Evolutionary conservation across 2,888 invertebrate species (phyloP), one percentile per base, ranked within the genome.

Genomic region (Troides aeacus): DNA sequence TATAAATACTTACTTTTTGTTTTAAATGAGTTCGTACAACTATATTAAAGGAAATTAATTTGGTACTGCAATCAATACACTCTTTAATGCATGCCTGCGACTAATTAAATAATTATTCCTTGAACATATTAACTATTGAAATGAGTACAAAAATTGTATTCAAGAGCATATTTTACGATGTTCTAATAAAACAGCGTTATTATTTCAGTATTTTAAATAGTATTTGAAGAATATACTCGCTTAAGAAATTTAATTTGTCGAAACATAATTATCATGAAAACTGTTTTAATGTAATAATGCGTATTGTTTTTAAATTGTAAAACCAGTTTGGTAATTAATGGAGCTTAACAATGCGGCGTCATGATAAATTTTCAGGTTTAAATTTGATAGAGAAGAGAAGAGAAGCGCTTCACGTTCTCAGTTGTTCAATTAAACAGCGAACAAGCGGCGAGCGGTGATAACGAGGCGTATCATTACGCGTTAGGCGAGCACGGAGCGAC

Each of bases 381-480:
- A 53, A 53, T 18, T 53, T 53, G n/a, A 53, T 53, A 53, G n/a
- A 53, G 6, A n/a, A 39, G 61, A 24, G 23, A 10, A 7, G 23
- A 58, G 57, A 58, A 58, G 23, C 57, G 57, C 57, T 58, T n/a
- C 23, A 58, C 23, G 72, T 72, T 71, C 71, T 73, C 69, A 71
- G 70, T 68, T 72, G 72, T 76, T 74, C 72, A 71, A 67, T 68
- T 76, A 75, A 73, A 72, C 71, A 76, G 62, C 74, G 78, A 79
- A 75, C 72, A 77, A 77, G 74, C 76, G 3, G 46, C 46, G 18
- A 76, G 81, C 77, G 75, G 81, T 85, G 90, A 90, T 92, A 90
- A 90, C 88, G 87, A 90, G 90, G 85, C 86, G 86, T 90, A 89
- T 90, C 86, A 89, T 89, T 86, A 85, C 79, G 81, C 81, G 73